These are phyloP conservation scores for Morpho achilles DNA, from an alignment of 2,888 invertebrate genomes.

Conservation along the genomic window DNA sequence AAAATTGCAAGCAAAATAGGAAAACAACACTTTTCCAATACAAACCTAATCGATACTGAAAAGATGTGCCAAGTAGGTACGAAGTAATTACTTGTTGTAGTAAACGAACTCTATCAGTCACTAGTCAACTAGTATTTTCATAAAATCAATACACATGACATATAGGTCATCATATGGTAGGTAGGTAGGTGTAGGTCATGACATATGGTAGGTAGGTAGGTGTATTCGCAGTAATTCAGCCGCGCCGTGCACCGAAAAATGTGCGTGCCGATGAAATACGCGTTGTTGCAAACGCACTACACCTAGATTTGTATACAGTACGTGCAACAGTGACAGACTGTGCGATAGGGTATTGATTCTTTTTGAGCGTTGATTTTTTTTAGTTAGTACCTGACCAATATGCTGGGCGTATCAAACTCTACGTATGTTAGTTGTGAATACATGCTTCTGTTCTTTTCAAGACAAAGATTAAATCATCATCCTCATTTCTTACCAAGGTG, in stretches of 20 bases:
- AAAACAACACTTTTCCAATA: too few species aligned
- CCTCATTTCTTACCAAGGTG: too few species aligned
- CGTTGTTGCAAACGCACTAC: background rate
- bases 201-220: slow-evolving; percentile 1
- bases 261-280: slow-evolving; percentile 21
- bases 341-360: slow-evolving; percentile 11
- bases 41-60: too few species aligned
- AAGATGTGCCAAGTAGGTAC: too few species aligned
- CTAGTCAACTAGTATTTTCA: slow-evolving; percentile 25
- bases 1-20: too few species aligned
- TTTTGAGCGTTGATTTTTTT: background rate
- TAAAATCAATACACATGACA: slow-evolving; percentile 26
- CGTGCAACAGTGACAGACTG: slow-evolving; percentile 4
- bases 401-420: too few species aligned
- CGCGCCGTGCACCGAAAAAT: slow-evolving; percentile 23
- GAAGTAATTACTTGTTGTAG: too few species aligned
- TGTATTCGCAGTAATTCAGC: slow-evolving; percentile 27
- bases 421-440: too few species aligned
- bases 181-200: slow-evolving; percentile 13
- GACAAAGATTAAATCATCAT: too few species aligned
- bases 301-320: slow-evolving; percentile 3
- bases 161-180: too few species aligned
- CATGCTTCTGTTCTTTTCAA: too few species aligned
- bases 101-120: slow-evolving; percentile 13
- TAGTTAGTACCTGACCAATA: too few species aligned